phyloP scores from a whole-genome alignment of 1,140 invertebrate species.

The Trachymyrmex septentrionalis region DNA sequence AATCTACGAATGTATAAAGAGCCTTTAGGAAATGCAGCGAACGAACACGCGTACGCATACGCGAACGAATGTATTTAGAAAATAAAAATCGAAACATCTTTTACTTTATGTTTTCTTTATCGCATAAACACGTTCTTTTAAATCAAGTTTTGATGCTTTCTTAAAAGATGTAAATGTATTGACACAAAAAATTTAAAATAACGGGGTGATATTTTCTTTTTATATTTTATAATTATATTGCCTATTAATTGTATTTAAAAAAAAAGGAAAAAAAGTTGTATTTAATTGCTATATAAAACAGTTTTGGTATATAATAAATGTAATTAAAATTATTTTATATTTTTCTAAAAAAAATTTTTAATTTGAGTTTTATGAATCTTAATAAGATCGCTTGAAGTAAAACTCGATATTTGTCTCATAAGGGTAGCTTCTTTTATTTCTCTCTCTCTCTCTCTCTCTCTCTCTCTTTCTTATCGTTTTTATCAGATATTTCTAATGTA shows the following conservation, averaged over 20 bases:
- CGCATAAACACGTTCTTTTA: neutral
- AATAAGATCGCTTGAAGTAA: neutral
- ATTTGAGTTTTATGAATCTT: neutral
- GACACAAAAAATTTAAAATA: neutral
- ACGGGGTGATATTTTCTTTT: neutral
- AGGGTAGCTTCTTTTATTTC: neutral
- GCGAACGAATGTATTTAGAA: neutral
- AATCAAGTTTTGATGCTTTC: neutral
- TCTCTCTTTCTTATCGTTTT: neutral
- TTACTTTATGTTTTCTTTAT: constrained; percentile 1
- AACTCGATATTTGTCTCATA: neutral
- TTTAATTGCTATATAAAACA: neutral
- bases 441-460: neutral
- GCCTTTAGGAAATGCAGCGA: neutral
- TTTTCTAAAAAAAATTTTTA: neutral
- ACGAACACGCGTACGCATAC: neutral
- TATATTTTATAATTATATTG: neutral
- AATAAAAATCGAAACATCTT: neutral
- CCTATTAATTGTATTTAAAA: neutral
- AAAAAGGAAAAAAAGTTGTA: neutral
- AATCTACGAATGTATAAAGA: neutral
- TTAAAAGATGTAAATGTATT: neutral
- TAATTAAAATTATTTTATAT: neutral
- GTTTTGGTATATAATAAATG: neutral
- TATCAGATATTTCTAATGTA: constrained; percentile 20